A percentile compares a stretch with the other conserved stretches of the same genome.
These are phyloP conservation scores for Gymnopithys bicolor DNA, from an alignment of 2,797 vertebrate genomes.

Conservation along the genomic window DNA sequence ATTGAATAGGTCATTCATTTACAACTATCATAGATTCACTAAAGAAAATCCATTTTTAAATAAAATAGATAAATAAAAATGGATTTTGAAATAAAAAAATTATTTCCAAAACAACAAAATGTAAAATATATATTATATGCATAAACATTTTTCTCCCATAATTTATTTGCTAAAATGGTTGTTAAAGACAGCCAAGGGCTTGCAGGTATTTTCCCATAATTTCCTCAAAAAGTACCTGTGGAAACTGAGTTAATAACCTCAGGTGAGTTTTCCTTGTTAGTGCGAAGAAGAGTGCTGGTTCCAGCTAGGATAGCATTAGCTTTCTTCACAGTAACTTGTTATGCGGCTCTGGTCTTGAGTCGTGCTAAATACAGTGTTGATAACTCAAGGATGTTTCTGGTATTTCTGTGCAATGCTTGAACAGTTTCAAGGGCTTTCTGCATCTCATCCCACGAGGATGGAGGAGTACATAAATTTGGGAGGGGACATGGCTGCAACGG, in stretches of 20 bases:
- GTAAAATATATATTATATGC: neutral
- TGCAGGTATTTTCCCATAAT: rapidly evolving
- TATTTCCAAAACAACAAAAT: neutral
- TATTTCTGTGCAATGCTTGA: neutral
- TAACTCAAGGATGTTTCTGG: neutral
- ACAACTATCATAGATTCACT: neutral
- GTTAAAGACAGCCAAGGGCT: neutral
- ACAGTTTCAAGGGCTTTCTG: neutral
- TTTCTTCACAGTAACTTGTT: neutral
- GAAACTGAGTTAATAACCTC: neutral
- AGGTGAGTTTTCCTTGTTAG: neutral
- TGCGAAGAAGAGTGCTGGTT: neutral
- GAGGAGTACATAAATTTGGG: neutral
- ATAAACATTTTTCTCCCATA: neutral
- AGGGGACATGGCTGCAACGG: neutral
- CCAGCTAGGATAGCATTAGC: neutral
- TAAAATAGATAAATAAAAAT: neutral
- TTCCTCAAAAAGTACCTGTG: neutral
- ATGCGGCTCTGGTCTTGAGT: neutral
- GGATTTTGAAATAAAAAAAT: neutral
- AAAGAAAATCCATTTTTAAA: neutral
- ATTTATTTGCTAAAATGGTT: neutral
- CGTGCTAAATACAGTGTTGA: neutral
- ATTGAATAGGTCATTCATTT: neutral
- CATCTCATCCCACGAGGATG: neutral